Base-by-base conservation (phyloP, 1,140 invertebrate genomes). In the Brachionus rubens region DNA sequence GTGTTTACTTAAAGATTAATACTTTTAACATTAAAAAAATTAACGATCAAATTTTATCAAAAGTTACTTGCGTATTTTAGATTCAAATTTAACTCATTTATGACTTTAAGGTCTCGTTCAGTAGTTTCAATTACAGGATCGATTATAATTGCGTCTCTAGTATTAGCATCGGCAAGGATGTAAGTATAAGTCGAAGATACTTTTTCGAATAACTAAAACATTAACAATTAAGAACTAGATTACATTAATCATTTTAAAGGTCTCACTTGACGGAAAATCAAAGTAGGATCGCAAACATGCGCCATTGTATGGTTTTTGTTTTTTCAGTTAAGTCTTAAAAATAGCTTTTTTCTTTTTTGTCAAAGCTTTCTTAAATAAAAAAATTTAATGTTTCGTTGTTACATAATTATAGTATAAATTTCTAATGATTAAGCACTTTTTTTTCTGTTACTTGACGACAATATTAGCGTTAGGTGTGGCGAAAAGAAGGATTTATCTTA, bases 151-250 rank as follows among this genome's bases (percentile, higher is more conserved):
- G 94, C 94, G 79, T 95, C 91, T 77, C 88, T 89, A 6, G 87
- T 87, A 0, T 84, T 84, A 3, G 86, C 80, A 83, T 98, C 96
- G 5, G 90, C 96, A 75, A 99, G 83, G 4, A 99, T 83, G 84
- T 99, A 99, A 0, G 94, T 95, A 83, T 98, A 99, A 0, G 96
- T 99, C 80, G 90, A 91, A 77, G 92, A 96, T 50, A 88, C 88
- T 30, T 89, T 86, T 82, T 99, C 96, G 83, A 99, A 96, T 10
- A 98, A 84, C 94, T 46, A n/a, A n/a, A n/a, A n/a, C n/a, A n/a
- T n/a, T n/a, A n/a, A n/a, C n/a, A n/a, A n/a, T n/a, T n/a, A n/a
- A n/a, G n/a, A n/a, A n/a, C n/a, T n/a, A n/a, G n/a, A n/a, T n/a
- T n/a, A n/a, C n/a, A n/a, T n/a, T n/a, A n/a, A n/a, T n/a, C n/a